Percentiles rank a stretch among this genome's conserved stretches.
Conservation (phyloP, 2,888 invertebrate species). For the Idaea biselata region DNA sequence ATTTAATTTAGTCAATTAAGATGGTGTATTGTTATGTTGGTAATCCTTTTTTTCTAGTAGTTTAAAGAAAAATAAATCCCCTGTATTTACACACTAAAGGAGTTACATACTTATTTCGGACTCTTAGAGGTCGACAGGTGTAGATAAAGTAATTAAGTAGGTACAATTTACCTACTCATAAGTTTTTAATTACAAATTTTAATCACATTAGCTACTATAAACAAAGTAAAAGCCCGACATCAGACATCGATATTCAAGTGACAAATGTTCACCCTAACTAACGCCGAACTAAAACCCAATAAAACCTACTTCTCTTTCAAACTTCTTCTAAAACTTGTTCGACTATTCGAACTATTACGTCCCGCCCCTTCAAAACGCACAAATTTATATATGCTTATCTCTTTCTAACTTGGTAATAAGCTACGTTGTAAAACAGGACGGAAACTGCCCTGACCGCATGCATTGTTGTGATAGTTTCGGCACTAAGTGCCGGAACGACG, state of each 20-base stretch:
- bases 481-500: constrained; percentile 26
- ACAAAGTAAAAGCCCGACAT: background rate
- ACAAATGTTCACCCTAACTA: constrained; percentile 45
- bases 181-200: background rate
- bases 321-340: constrained; percentile 75
- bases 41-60: no score
- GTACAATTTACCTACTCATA: background rate
- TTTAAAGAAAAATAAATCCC: no score
- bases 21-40: no score
- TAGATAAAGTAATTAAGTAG: no score
- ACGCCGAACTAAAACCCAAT: constrained; percentile 68
- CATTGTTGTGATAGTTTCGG: constrained; percentile 74
- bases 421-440: constrained; percentile 49
- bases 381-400: constrained; percentile 40
- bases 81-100: no score
- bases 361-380: constrained; percentile 55
- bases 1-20: no score
- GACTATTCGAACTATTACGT: constrained; percentile 68
- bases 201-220: background rate
- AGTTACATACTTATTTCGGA: no score
- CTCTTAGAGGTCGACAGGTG: no score
- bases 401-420: constrained; percentile 40
- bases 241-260: constrained; percentile 49
- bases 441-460: constrained; percentile 52
- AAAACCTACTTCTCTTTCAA: constrained; percentile 71